A percentile compares a stretch with the other conserved stretches of the same genome.
phyloP scores from a whole-genome alignment of 2,888 invertebrate species.

The Brenthis ino region DNA sequence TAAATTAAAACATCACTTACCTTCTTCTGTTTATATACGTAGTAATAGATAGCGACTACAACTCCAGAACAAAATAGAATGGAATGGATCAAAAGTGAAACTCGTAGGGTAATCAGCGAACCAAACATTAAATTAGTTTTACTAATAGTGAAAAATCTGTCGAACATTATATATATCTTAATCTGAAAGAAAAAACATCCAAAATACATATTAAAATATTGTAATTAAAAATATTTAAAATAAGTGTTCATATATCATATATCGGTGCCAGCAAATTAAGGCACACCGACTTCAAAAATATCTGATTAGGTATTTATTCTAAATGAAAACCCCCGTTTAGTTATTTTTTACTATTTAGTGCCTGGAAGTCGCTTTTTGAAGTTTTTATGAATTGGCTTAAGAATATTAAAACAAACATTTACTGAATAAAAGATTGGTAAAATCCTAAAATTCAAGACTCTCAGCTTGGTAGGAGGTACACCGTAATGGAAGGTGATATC shows the following conservation, averaged over 20 bases:
- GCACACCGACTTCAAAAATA: too few species aligned
- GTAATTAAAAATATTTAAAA: too few species aligned
- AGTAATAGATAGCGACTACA: slow-evolving; percentile 24
- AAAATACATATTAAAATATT: not conserved
- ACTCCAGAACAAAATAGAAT: slow-evolving; percentile 34
- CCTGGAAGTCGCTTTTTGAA: too few species aligned
- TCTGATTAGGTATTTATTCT: too few species aligned
- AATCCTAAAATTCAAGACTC: slow-evolving; percentile 45
- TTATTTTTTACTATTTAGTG: too few species aligned
- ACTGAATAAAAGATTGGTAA: slow-evolving; percentile 54
- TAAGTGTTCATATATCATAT: too few species aligned
- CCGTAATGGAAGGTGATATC: slow-evolving; percentile 59
- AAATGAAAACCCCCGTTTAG: too few species aligned
- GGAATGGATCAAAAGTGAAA: slow-evolving; percentile 10
- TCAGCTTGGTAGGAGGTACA: slow-evolving; percentile 44
- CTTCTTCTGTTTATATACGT: slow-evolving; percentile 36
- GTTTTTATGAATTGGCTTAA: too few species aligned
- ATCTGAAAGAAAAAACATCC: slow-evolving; percentile 39
- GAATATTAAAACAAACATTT: slow-evolving; percentile 30
- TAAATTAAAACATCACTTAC: slow-evolving; percentile 18
- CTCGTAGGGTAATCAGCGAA: not conserved
- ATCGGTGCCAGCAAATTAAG: too few species aligned
- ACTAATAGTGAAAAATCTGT: slow-evolving; percentile 34
- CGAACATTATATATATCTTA: slow-evolving; percentile 44
- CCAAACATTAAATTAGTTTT: not conserved